Base-by-base conservation (phyloP, 2,888 invertebrate genomes). In the Folsomia candida region DNA sequence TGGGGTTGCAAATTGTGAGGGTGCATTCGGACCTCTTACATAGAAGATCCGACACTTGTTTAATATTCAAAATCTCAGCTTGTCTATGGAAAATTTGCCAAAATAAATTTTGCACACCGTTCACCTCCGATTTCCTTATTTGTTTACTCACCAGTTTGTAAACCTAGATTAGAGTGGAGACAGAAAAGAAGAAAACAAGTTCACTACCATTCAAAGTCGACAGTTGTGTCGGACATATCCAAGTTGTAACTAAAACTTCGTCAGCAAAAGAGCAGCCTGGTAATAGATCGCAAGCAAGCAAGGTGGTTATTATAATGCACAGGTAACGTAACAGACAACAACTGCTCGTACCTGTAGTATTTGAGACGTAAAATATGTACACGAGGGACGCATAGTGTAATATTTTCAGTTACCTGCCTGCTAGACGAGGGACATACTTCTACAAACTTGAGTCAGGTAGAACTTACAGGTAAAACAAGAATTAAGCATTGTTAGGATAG, bases 131-230 rank as follows among this genome's bases (percentile, higher is more conserved):
- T n/a, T n/a, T n/a, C n/a, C n/a, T n/a, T n/a, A n/a, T n/a, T n/a
- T n/a, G n/a, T n/a, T n/a, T n/a, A n/a, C n/a, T n/a, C n/a, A n/a
- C n/a, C n/a, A n/a, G n/a, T n/a, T n/a, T n/a, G n/a, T n/a, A n/a
- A n/a, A n/a, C n/a, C n/a, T n/a, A n/a, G n/a, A n/a, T n/a, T n/a
- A n/a, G n/a, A n/a, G n/a, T n/a, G n/a, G n/a, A n/a, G n/a, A n/a
- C n/a, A n/a, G n/a, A n/a, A n/a, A n/a, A n/a, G n/a, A n/a, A n/a
- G n/a, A n/a, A n/a, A n/a, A n/a, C n/a, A n/a, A n/a, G n/a, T n/a
- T n/a, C n/a, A n/a, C n/a, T 37, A 14, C 37, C 37, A 37, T 37
- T 54, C 54, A 54, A 54, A 54, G 54, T 54, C 54, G 54, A 54
- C 6, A 54, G 54, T 54, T 54, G 11, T 54, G 22, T n/a, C 54